Base-by-base conservation (phyloP, 2,797 vertebrate species). In the Oophaga sylvatica region DNA sequence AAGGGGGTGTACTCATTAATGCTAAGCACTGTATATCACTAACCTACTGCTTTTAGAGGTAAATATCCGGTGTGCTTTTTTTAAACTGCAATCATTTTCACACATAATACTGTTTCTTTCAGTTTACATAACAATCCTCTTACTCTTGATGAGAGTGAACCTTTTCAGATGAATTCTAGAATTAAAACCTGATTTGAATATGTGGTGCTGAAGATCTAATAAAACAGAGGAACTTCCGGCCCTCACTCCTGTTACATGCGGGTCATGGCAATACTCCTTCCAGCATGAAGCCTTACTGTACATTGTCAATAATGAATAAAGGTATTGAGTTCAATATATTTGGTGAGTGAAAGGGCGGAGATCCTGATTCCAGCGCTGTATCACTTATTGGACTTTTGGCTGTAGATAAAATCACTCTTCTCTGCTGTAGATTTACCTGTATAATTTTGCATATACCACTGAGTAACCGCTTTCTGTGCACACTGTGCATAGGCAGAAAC, bases 41-140 rank as follows among this genome's bases (percentile, higher is more conserved):
- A 29, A 67, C 26, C 12, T 65, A 22, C 22, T 11, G 13, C 26
- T 5, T 29, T 29, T 67, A 22, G 4, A 6, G 19, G 17, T 63
- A 17, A 9, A 63, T 63, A 63, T 22, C 19, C 6, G 17, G 1
- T 5, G 57, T 15, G 13, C 10, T 57, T 53, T 53, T 11, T 53
- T 8, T 53, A 53, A 19, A 4, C 29, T 35, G 31, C 31, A 71
- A 35, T 15, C 1, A 22, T 4, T 59, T 59, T 35, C 29, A 59
- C 15, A 31, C 35, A 31, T 13, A 1, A 35, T 20, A 4, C 3
- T 0, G 0, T 63, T 77, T 76, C 3, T 86, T 86, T 81, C 60
- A 89, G 87, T 35, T 79, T 89, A 86, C 84, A 83, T 29, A 84
- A 80, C 31, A 89, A 89, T 76, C 86, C 35, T 0, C 1, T 56